Percentiles rank a stretch among this genome's conserved stretches.
Evolutionary conservation across 2,888 invertebrate species (phyloP).

Genomic region (Epiblema foenella): DNA sequence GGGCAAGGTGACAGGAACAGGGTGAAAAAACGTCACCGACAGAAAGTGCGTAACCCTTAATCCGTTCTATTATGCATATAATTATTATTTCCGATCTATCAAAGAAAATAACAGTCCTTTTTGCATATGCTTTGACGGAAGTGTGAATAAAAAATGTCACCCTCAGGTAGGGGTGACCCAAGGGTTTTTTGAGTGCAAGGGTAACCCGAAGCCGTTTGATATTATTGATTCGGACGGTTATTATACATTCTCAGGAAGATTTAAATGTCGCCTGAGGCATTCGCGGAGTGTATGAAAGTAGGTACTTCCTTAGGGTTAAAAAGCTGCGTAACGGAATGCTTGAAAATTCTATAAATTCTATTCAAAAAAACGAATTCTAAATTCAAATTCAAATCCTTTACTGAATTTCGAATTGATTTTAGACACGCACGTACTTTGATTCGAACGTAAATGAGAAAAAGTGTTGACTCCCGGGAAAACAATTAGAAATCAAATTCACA

Average conservation of each 20-base stretch:
- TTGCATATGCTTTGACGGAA: slow-evolving; percentile 83
- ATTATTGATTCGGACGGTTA: slow-evolving; percentile 74
- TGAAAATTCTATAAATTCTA: slow-evolving; percentile 35
- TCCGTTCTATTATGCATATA: slow-evolving; percentile 84
- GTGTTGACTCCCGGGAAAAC: background rate
- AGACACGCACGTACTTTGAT: background rate
- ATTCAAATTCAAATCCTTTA: slow-evolving; percentile 4
- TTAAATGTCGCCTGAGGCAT: slow-evolving; percentile 74
- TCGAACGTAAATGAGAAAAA: background rate
- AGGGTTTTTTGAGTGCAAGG: slow-evolving; percentile 68
- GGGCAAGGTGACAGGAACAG: slow-evolving; percentile 79
- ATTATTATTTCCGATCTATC: slow-evolving; percentile 84
- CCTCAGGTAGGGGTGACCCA: slow-evolving; percentile 81
- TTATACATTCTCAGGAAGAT: slow-evolving; percentile 84
- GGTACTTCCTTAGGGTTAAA: slow-evolving; percentile 69
- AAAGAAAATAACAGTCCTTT: slow-evolving; percentile 82
- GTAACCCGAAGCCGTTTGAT: slow-evolving; percentile 74
- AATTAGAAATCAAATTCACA: slow-evolving; percentile 14
- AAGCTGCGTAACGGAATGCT: slow-evolving; percentile 54
- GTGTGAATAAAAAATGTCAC: slow-evolving; percentile 83
- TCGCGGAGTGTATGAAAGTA: slow-evolving; percentile 61
- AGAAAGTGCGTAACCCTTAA: slow-evolving; percentile 74
- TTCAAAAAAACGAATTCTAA: slow-evolving; percentile 15
- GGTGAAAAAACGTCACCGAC: slow-evolving; percentile 72
- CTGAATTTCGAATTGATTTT: background rate